Evolutionary conservation across 2,113 vertebrate genomes (phyloP).

Genomic region (Salvelinus fontinalis): DNA sequence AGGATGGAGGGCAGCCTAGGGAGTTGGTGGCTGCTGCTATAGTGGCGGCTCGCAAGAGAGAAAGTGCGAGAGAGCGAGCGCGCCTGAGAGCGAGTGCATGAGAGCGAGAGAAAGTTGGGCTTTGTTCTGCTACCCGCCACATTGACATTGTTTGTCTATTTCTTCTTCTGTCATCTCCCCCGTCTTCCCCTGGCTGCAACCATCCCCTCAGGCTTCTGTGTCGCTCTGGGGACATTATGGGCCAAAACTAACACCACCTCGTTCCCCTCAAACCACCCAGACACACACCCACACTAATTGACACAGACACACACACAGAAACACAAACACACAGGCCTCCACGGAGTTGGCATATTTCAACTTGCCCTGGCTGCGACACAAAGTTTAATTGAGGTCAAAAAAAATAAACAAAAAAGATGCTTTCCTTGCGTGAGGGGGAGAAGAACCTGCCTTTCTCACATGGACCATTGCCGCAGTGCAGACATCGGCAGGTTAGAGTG

Average conservation of each 20-base stretch:
- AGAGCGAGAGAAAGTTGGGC: slow-evolving; percentile 11
- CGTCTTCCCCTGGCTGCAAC: slow-evolving; percentile 23
- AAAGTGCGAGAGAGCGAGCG: background rate
- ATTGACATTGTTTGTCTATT: slow-evolving; percentile 57
- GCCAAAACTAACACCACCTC: slow-evolving; percentile 61
- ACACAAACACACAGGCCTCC: slow-evolving; percentile 15
- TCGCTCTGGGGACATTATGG: slow-evolving; percentile 51
- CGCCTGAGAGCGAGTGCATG: background rate
- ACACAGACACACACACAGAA: slow-evolving; percentile 9
- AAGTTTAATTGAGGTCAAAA: slow-evolving; percentile 71
- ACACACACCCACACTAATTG: background rate
- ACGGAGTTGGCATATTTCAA: slow-evolving; percentile 59
- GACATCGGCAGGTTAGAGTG: slow-evolving; percentile 15
- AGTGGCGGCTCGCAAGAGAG: slow-evolving; percentile 25
- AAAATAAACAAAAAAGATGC: slow-evolving; percentile 64
- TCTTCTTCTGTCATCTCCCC: slow-evolving; percentile 44
- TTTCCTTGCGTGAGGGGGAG: slow-evolving; percentile 46
- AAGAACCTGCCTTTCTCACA: slow-evolving; percentile 37
- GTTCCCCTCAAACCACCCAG: background rate
- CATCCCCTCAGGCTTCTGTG: slow-evolving; percentile 39
- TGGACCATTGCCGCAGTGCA: slow-evolving; percentile 19
- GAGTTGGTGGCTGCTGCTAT: slow-evolving; percentile 30
- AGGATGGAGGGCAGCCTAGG: slow-evolving; percentile 39
- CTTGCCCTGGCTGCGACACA: slow-evolving; percentile 57
- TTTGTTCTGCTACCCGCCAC: slow-evolving; percentile 56